A percentile compares a stretch with the other conserved stretches of the same genome.
Conservation (phyloP, 2,888 invertebrate species). For the Xestia xanthographa region DNA sequence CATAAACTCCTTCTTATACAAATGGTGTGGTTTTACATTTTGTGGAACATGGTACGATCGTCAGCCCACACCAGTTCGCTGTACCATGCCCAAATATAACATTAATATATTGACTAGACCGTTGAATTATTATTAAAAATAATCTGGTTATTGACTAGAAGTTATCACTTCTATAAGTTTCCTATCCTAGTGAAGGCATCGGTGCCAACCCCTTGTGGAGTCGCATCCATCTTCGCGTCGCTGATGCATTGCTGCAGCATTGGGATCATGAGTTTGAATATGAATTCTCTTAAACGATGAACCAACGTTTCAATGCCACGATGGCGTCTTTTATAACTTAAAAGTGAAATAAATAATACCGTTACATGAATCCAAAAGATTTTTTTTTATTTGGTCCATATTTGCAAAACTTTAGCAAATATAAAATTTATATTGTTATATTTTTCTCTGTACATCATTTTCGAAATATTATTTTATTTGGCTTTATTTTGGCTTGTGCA, state of each 20-base stretch:
- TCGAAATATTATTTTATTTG: conserved; percentile 29
- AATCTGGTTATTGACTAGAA: conserved; percentile 59
- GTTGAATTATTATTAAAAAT: conserved; percentile 51
- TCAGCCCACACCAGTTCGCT: conserved; percentile 25
- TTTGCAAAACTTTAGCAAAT: conserved; percentile 24
- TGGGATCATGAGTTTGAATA: conserved; percentile 18
- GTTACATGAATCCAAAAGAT: conserved; percentile 12
- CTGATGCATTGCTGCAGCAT: conserved; percentile 17
- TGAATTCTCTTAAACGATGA: conserved; percentile 20
- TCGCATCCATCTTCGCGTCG: conserved; percentile 20
- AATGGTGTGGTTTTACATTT: conserved; percentile 14
- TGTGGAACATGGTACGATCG: conserved; percentile 21
- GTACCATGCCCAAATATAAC: conserved; percentile 38
- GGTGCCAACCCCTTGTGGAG: conserved; percentile 24
- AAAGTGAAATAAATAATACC: conserved; percentile 25
- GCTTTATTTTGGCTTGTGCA: conserved; percentile 35
- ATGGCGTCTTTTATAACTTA: conserved; percentile 18
- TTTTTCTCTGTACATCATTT: conserved; percentile 3
- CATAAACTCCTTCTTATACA: conserved; percentile 20
- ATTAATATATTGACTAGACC: conserved; percentile 57
- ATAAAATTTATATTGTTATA: conserved; percentile 11
- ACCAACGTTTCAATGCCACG: conserved; percentile 13
- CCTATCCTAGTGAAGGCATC: conserved; percentile 40
- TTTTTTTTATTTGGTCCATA: conserved; percentile 53
- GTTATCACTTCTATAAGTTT: conserved; percentile 20